Evolutionary conservation across 2,888 invertebrate genomes (phyloP), one percentile per base, ranked within the genome.

Genomic region (Lasiommata megera): DNA sequence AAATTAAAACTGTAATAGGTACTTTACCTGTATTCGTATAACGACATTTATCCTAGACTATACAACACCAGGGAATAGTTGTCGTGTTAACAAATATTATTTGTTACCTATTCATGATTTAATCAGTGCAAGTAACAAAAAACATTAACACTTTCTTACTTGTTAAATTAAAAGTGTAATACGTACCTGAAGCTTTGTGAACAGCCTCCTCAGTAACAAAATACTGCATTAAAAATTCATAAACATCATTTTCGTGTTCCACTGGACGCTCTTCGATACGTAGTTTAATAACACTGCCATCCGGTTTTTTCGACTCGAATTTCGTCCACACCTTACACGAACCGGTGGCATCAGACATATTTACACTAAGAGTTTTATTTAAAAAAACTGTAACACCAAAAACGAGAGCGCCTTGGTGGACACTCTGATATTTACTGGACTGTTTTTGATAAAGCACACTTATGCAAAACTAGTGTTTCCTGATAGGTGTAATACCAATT

Each of bases 101-200:
- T n/a, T n/a, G n/a, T n/a, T n/a, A n/a, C n/a, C n/a, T n/a, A n/a
- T n/a, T n/a, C n/a, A n/a, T n/a, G n/a, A n/a, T n/a, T n/a, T n/a
- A n/a, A n/a, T n/a, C n/a, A n/a, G n/a, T n/a, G n/a, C n/a, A n/a
- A n/a, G n/a, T n/a, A n/a, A n/a, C n/a, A n/a, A n/a, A n/a, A n/a
- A n/a, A n/a, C n/a, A n/a, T n/a, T n/a, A n/a, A n/a, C n/a, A n/a
- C n/a, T n/a, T n/a, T n/a, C n/a, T n/a, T n/a, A n/a, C n/a, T n/a
- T n/a, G n/a, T n/a, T n/a, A n/a, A n/a, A n/a, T 1, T 29, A 14
- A 7, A 36, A 38, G 7, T 7, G 11, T 11, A 31, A 9, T 11
- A 31, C 1, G 8, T 52, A 68, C 67, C 65, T 61, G 67, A 58
- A 12, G 61, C 60, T 31, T 62, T 62, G 12, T 65, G 64, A 23